phyloP scores from a whole-genome alignment of 1,140 invertebrate species.

The Musca domestica region DNA sequence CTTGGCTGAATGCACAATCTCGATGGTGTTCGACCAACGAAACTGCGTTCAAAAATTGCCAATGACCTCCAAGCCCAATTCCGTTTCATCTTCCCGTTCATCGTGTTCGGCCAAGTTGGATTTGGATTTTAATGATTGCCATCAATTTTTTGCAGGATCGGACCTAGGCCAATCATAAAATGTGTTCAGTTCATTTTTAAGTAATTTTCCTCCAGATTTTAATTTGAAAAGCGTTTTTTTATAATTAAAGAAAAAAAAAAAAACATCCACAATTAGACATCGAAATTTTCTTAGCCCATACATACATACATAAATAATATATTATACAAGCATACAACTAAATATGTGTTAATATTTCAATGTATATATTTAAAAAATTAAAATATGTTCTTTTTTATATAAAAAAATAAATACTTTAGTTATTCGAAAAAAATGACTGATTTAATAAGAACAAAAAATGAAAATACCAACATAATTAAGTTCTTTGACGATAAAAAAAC shows the following conservation, averaged over 20 bases:
- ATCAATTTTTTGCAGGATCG: no score
- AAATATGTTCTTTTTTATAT: slow-evolving; percentile 10
- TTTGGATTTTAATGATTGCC: no score
- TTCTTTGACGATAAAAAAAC: not conserved
- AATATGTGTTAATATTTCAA: slow-evolving; percentile 14
- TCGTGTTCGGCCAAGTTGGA: slow-evolving; percentile 49
- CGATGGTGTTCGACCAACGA: slow-evolving; percentile 44
- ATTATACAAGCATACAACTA: not conserved
- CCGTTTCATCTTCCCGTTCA: slow-evolving; percentile 45
- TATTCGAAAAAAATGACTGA: slow-evolving; percentile 15
- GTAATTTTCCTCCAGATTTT: no score
- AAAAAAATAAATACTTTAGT: slow-evolving; percentile 9
- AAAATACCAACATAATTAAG: not conserved
- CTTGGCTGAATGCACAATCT: no score
- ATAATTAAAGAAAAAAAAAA: no score
- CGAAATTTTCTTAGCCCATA: slow-evolving; percentile 7
- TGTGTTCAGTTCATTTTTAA: no score
- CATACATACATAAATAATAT: not conserved
- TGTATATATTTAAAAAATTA: slow-evolving; percentile 11
- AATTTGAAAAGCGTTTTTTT: no score
- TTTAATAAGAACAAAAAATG: not conserved
- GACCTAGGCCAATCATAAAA: no score
- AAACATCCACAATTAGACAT: slow-evolving; percentile 2
- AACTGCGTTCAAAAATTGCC: slow-evolving; percentile 48
- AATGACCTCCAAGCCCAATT: slow-evolving; percentile 48